A percentile compares a stretch with the other conserved stretches of the same genome.
These are phyloP conservation scores for Anarhynchus alexandrinus DNA, from an alignment of 2,113 vertebrate species.

Conservation along the genomic window DNA sequence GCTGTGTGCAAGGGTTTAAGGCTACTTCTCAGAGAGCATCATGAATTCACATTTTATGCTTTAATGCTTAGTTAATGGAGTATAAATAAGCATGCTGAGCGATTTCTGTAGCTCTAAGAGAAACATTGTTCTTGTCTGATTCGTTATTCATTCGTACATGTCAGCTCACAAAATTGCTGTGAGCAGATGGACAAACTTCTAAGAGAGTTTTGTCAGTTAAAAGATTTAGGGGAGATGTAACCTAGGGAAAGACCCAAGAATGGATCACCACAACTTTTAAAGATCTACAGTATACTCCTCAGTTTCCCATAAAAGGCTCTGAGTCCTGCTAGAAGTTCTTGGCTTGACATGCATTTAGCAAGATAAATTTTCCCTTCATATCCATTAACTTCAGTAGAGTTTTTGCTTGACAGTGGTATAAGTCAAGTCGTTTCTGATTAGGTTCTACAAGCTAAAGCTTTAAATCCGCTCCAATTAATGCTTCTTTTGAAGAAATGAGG, in stretches of 20 bases:
- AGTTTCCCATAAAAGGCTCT: background rate
- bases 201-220: background rate
- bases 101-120: conserved; percentile 25
- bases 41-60: conserved; percentile 36
- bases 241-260: background rate
- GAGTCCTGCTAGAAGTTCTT: background rate
- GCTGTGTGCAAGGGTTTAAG: background rate
- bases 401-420: background rate
- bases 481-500: background rate
- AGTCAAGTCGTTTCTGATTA: background rate
- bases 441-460: background rate
- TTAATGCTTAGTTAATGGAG: conserved; percentile 43
- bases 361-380: background rate
- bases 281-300: background rate
- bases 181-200: background rate
- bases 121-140: background rate
- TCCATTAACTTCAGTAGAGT: background rate
- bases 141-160: conserved; percentile 15
- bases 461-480: background rate
- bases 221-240: background rate
- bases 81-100: conserved; percentile 23
- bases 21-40: background rate
- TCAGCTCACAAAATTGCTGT: background rate
- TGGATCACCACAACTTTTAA: background rate
- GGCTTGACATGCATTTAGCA: background rate